Conservation (phyloP, 1,140 invertebrate genomes). For the Apolygus lucorum region DNA sequence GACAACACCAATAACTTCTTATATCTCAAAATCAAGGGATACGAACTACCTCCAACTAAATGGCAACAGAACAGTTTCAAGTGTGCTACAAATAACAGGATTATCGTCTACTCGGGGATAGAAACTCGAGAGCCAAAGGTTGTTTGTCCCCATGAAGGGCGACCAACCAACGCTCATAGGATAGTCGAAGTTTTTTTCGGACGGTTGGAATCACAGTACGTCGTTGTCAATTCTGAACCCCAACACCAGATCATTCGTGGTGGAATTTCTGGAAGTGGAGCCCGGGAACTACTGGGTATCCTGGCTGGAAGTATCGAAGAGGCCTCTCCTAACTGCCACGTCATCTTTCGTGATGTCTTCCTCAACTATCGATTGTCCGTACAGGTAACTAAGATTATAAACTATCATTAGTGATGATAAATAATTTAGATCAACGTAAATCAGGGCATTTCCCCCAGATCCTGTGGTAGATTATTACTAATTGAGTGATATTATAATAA, state of each 20-base stretch:
- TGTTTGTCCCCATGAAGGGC: conserved; percentile 50
- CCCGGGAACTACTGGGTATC: conserved; percentile 59
- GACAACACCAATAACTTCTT: conserved; percentile 58
- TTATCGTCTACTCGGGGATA: conserved; percentile 57
- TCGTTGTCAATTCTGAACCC: conserved; percentile 31
- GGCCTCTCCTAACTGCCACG: conserved; percentile 47
- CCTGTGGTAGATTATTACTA: too few relatives aligned
- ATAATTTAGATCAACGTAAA: too few relatives aligned
- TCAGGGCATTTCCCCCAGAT: too few relatives aligned
- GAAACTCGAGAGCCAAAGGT: conserved; percentile 47
- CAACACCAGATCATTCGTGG: conserved; percentile 49
- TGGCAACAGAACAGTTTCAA: conserved; percentile 37
- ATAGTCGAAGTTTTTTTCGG: conserved; percentile 59
- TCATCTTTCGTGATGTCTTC: conserved; percentile 49
- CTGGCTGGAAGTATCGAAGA: conserved; percentile 70
- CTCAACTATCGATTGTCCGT: conserved; percentile 54
- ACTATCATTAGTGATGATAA: too few relatives aligned
- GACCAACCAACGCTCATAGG: conserved; percentile 30
- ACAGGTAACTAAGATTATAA: conserved; percentile 51
- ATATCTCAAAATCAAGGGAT: conserved; percentile 58
- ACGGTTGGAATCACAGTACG: conserved; percentile 53
- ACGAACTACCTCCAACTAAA: conserved; percentile 43
- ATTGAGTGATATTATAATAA: too few relatives aligned
- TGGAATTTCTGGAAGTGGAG: conserved; percentile 61
- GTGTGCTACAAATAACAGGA: conserved; percentile 60